Percentiles rank a stretch among this genome's conserved stretches.
Evolutionary conservation across 2,113 vertebrate species (phyloP).

Genomic region (Indri indri): DNA sequence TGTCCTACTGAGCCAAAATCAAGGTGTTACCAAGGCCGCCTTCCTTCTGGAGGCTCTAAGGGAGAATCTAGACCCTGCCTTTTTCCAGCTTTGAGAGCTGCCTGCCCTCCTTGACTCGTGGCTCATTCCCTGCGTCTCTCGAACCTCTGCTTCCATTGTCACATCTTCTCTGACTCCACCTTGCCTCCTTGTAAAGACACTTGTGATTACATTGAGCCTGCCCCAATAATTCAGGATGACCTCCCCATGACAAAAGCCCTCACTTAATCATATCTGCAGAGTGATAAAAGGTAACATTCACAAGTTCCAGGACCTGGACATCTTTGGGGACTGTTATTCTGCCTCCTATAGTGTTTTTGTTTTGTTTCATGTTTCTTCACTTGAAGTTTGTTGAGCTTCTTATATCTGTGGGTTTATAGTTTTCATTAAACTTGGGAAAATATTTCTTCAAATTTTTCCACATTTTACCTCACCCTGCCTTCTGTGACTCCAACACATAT

Average conservation of each 20-base stretch:
- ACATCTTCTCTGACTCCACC: not conserved
- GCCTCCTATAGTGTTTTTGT: not conserved
- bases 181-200: not conserved
- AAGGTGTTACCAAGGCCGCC: not conserved
- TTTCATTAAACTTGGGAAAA: not conserved
- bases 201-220: not conserved
- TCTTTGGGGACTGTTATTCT: not conserved
- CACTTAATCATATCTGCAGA: not conserved
- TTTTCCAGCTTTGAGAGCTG: not conserved
- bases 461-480: not conserved
- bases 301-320: not conserved
- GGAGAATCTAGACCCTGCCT: not conserved
- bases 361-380: not conserved
- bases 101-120: not conserved
- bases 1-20: not conserved
- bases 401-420: not conserved
- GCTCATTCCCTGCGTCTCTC: not conserved
- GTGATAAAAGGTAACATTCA: not conserved
- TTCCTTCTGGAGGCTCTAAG: not conserved
- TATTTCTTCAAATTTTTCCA: not conserved
- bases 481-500: not conserved
- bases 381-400: not conserved
- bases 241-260: not conserved
- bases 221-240: not conserved
- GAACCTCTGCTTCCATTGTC: not conserved